Conservation (phyloP, 2,888 invertebrate species). For the Magallana nippona region DNA sequence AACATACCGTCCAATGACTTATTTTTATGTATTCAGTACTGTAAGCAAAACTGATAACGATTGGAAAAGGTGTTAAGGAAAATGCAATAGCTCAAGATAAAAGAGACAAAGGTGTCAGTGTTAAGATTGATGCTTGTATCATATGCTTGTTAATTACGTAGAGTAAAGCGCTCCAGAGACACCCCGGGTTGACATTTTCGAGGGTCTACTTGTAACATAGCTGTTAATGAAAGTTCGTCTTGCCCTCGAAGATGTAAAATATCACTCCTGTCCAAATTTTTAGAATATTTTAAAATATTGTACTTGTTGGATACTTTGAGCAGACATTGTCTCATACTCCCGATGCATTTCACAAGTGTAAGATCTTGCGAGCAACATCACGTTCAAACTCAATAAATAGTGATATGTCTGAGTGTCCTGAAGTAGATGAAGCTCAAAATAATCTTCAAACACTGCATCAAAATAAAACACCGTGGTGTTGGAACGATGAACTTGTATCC, state of each 20-base stretch:
- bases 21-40: slow-evolving; percentile 17
- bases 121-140: slow-evolving; percentile 41
- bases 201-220: slow-evolving; percentile 10
- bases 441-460: not conserved
- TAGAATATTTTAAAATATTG: not conserved
- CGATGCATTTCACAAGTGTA: slow-evolving; percentile 8
- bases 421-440: not conserved
- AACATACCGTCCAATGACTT: not conserved
- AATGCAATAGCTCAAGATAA: slow-evolving; percentile 43
- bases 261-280: not conserved
- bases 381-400: slow-evolving; percentile 16
- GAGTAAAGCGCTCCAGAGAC: slow-evolving; percentile 47
- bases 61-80: slow-evolving; percentile 36
- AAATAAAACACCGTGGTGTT: not conserved
- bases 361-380: not conserved
- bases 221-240: slow-evolving; percentile 27
- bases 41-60: slow-evolving; percentile 29
- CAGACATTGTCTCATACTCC: not conserved
- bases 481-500: too few species aligned
- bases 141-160: slow-evolving; percentile 50
- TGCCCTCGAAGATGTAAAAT: slow-evolving; percentile 16
- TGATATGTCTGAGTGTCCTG: not conserved
- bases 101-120: slow-evolving; percentile 47
- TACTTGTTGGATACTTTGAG: not conserved
- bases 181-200: slow-evolving; percentile 27